A percentile compares a stretch with the other conserved stretches of the same genome.
These are phyloP conservation scores for Uropsilus gracilis DNA, from an alignment of 2,113 vertebrate species.

Conservation along the genomic window DNA sequence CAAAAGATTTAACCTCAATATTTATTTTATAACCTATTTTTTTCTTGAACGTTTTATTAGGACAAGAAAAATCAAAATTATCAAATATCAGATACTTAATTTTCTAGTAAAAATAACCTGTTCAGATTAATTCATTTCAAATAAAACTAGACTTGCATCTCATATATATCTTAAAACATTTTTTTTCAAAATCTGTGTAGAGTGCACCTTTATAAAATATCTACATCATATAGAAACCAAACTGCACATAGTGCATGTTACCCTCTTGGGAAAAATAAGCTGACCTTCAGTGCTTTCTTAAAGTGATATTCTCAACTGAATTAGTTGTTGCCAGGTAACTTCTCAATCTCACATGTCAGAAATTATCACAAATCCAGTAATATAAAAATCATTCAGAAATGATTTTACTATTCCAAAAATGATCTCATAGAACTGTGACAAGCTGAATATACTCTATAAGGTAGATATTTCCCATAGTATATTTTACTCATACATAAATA, in stretches of 20 bases:
- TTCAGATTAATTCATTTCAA: slow-evolving; percentile 31
- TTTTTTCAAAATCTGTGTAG: neutral
- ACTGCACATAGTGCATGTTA: neutral
- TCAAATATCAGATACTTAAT: neutral
- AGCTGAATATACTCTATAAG: neutral
- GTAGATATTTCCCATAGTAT: neutral
- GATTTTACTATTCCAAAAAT: neutral
- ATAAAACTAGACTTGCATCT: neutral
- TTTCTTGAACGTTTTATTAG: neutral
- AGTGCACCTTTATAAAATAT: neutral
- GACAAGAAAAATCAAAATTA: neutral
- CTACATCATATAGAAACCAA: neutral
- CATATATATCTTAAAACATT: neutral
- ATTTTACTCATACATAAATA: slow-evolving; percentile 9
- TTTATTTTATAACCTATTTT: neutral
- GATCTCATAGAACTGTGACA: neutral
- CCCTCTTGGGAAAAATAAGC: neutral
- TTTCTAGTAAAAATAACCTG: neutral
- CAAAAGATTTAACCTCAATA: neutral
- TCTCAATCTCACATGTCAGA: slow-evolving; percentile 34
- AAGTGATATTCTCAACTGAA: neutral
- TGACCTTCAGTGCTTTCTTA: neutral
- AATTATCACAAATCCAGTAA: slow-evolving; percentile 1
- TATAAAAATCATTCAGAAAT: neutral
- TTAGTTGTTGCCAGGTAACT: neutral